Evolutionary conservation across 30 jellyfish, hydroid and myxozoan genomes (phyloP), one percentile per base, ranked within the genome.

Genomic region (Aurelia sp.): DNA sequence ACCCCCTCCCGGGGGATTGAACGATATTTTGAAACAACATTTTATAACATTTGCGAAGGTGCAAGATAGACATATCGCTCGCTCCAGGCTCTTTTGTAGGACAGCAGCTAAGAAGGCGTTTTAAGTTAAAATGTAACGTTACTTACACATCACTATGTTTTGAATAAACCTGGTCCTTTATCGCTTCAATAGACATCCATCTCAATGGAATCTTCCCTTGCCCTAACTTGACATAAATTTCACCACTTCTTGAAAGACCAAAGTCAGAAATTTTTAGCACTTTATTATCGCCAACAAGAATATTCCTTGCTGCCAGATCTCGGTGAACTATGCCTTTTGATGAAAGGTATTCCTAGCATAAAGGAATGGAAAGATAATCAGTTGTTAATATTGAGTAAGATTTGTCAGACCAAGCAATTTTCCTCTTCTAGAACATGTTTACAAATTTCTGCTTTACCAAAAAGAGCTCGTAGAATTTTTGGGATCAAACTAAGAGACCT

Each of bases 131-230:
- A 66, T 23, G 30, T 27, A 31, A 78, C 3, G 7, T 44, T 80
- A 59, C 94, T 19, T 51, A 86, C 96, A 76, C 82, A 41, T 86
- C 96, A 86, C 96, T 86, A 30, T 75, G 89, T 16, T 73, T 75
- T 18, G 96, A 74, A 85, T 86, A 86, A 59, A 86, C 35, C 16
- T 74, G 85, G n/a, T 86, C 96, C 59, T 59, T 75, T 58, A 86
- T 75, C 16, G 96, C 96, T 59, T 86, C 96, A 8, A 86, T 76
- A 3, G 96, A 86, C 89, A 86, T 69, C 96, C 96, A 86, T n/a
- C 96, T 66, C 77, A 86, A 58, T 17, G 96, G 96, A 11, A 86
- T 86, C 60, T 86, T 86, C 20, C 89, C 96, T 9, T 70, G 82
- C 76, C 96, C 86, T 23, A 48, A 85, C 61, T 86, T 86, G 11